phyloP scores from a whole-genome alignment of 2,797 vertebrate genomes.

The Enteromius trimaculatus region DNA sequence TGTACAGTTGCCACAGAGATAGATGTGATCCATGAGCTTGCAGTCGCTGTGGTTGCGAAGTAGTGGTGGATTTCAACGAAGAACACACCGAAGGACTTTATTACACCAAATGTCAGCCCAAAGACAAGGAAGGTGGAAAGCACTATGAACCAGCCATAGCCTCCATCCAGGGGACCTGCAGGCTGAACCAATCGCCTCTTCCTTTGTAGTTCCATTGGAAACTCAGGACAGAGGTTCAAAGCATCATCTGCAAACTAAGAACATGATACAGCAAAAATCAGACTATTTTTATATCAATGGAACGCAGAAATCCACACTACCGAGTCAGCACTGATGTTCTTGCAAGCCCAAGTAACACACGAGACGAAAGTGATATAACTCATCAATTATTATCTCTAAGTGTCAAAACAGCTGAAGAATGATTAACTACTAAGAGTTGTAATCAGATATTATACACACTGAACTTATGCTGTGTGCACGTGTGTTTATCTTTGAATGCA shows the following conservation, averaged over 20 bases:
- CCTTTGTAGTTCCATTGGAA: conserved; percentile 59
- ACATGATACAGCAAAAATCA: not conserved
- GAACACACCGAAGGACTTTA: conserved; percentile 74
- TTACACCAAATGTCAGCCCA: conserved; percentile 72
- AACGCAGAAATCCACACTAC: not conserved
- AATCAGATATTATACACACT: conserved; percentile 10
- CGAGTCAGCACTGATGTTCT: not conserved
- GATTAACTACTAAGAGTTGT: conserved; percentile 20
- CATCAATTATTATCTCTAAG: conserved; percentile 39
- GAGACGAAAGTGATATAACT: conserved; percentile 12
- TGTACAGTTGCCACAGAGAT: conserved; percentile 72
- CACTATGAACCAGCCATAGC: conserved; percentile 72
- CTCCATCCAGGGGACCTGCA: conserved; percentile 58
- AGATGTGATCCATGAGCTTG: conserved; percentile 74
- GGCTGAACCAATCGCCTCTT: conserved; percentile 31
- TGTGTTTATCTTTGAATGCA: not conserved
- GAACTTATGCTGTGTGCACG: not conserved
- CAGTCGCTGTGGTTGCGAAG: conserved; percentile 70
- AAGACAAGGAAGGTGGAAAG: conserved; percentile 72
- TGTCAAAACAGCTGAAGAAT: conserved; percentile 49
- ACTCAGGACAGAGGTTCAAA: not conserved
- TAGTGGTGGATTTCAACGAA: conserved; percentile 70
- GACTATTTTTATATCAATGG: not conserved
- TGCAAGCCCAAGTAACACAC: conserved; percentile 3
- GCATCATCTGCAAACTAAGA: conserved; percentile 37